Base-by-base conservation (phyloP, 2,888 invertebrate species). In the Melieria picta region DNA sequence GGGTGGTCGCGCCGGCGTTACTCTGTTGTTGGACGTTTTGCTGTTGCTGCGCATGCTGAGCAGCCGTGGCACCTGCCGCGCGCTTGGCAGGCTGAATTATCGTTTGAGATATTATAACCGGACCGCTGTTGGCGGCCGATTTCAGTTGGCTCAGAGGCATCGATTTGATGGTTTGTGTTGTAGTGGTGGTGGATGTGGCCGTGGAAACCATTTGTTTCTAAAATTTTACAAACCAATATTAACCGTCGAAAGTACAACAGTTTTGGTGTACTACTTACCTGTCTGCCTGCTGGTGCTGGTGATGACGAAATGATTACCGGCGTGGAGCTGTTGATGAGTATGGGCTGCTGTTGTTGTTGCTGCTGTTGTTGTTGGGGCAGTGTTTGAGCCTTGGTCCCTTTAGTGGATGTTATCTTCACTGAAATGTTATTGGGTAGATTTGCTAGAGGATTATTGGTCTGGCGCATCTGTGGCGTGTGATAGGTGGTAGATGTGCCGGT, bases 81-180 rank as follows among this genome's bases (percentile, higher is more conserved):
- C 84, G 80, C 74, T 86, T 86, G 2, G 85, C 84, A 9, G 86
- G 86, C 74, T 87, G 86, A 69, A 87, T 87, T 13, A 87, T 86
- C 42, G 87, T 87, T 78, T 86, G 86, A 11, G 86, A 86, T 56
- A 86, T 85, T 11, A 86, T 86, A 4, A 86, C 85, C 4, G 86
- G 86, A 0, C 85, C 85, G 72, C 85, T 85, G 71, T 83, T 85
- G 0, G 85, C 79, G 3, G 85, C 85, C 63, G 83, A 80, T 73
- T 85, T 85, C 1, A 85, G 67, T 69, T 85, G 85, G 72, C 83
- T 82, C 47, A 85, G 75, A 46, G 83, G 85, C 81, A 84, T 84
- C n/a, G 82, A 83, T 75, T 85, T 85, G n/a, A 85, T 82, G 56
- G 83, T 82, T 71, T 84, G 84, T 5, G 84, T 80, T 6, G 78